Evolutionary conservation across 1,140 invertebrate genomes (phyloP), one percentile per base, ranked within the genome.

Genomic region (Condylostylus longicornis): DNA sequence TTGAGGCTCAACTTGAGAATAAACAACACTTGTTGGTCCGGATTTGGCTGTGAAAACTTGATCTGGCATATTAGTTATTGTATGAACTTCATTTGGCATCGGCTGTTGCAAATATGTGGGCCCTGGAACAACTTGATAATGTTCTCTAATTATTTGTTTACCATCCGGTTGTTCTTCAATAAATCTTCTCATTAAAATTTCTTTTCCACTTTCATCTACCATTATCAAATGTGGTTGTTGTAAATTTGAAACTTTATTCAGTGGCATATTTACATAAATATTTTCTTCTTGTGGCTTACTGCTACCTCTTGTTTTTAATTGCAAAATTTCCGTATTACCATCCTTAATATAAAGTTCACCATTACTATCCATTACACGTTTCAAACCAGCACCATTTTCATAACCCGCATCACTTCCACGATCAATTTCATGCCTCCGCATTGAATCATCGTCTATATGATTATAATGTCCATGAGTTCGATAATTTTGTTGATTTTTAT

Each of bases 261-360:
- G 43, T 13, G 70, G 66, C n/a, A 71, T 52, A 48, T 71, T 71
- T 7, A 72, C 69, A 43, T 72, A 68, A 22, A 69, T 63, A 46
- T 71, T 70, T 43, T 77, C 75, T 41, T 69, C 68, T 2, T n/a
- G 29, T 12, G 55, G 51, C 0, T 46, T 41, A 0, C 42, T 52
- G 19, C 58, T 57, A 9, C 77, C 79, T 49, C 80, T 66, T 1
- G 80, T 82, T 18, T 83, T 74, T n/a, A 86, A 59, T 42, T 80
- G 64, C 29, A 86, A 59, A 33, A 86, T 81, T 63, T 85, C 82
- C 1, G 81, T 76, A 47, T 83, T 82, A 0, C 82, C 82, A 49
- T 85, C 80, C 48, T 80, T 72, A 17, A 81, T 81, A 50, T 79
- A 84, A 46, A 75, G 71, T 45, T 82, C 78, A 23, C 78, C 61